Conservation (phyloP, 2,797 vertebrate species). For the Diglossa cyanea region DNA sequence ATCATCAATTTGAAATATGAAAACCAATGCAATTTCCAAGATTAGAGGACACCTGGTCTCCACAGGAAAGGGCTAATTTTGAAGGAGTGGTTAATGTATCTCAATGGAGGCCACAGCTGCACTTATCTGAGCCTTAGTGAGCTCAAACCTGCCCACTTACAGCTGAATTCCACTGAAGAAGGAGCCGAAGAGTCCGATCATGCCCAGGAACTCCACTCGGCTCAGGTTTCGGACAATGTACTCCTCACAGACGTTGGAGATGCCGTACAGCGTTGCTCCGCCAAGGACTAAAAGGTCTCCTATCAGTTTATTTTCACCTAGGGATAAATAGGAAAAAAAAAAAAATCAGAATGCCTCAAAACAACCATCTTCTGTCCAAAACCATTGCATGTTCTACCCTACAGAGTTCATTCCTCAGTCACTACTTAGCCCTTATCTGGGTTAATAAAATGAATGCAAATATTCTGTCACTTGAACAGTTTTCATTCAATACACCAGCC, state of each 20-base stretch:
- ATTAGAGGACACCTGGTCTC: not conserved
- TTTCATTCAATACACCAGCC: not conserved
- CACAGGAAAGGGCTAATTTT: not conserved
- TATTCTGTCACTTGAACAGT: not conserved
- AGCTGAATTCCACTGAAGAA: conserved; percentile 97
- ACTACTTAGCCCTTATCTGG: not conserved
- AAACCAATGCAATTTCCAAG: not conserved
- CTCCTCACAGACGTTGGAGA: conserved; percentile 93
- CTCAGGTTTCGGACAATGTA: conserved; percentile 92
- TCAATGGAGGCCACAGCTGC: not conserved
- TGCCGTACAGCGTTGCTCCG: conserved; percentile 88
- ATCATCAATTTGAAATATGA: not conserved
- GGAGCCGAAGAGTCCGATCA: conserved; percentile 95
- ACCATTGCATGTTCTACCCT: not conserved
- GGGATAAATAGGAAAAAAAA: conserved; percentile 5
- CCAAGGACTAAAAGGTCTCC: conserved; percentile 92
- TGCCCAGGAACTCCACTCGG: conserved; percentile 91
- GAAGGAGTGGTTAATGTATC: not conserved
- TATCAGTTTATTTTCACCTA: conserved; percentile 91
- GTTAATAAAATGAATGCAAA: not conserved
- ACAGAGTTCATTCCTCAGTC: not conserved
- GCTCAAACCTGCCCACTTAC: conserved; percentile 79
- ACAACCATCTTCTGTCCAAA: not conserved
- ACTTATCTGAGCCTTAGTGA: not conserved
- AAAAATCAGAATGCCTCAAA: not conserved